A percentile compares a stretch with the other conserved stretches of the same genome.
Evolutionary conservation across 2,888 invertebrate genomes (phyloP).

Genomic region (Priocnemis perturbator): DNA sequence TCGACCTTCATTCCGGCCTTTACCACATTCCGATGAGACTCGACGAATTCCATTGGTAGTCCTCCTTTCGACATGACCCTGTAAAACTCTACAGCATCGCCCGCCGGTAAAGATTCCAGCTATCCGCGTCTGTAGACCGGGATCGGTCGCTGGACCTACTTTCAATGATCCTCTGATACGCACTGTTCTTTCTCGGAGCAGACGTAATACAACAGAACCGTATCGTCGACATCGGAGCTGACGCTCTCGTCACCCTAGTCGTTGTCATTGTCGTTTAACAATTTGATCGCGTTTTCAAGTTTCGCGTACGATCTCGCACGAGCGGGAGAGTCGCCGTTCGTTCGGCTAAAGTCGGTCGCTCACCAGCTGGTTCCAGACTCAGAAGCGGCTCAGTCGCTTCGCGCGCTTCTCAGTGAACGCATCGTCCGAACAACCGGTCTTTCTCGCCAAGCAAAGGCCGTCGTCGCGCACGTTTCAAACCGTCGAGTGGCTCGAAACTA

Average conservation of each 20-base stretch:
- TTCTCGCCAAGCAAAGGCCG: background rate
- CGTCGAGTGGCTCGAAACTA: no score
- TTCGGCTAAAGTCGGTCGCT: conserved; percentile 40
- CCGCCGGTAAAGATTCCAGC: conserved; percentile 8
- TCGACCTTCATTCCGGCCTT: conserved; percentile 71
- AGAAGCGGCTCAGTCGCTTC: conserved; percentile 60
- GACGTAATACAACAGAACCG: no score
- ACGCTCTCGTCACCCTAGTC: no score
- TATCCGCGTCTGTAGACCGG: background rate
- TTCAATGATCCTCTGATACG: no score
- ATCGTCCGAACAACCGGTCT: conserved; percentile 27
- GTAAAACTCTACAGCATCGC: conserved; percentile 40
- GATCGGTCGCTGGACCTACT: no score
- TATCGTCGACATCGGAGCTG: no score
- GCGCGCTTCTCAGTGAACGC: conserved; percentile 60
- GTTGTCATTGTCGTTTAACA: no score
- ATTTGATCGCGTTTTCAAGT: background rate
- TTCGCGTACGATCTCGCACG: conserved; percentile 37
- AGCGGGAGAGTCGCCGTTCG: conserved; percentile 23
- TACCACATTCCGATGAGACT: conserved; percentile 64
- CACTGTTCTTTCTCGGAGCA: no score
- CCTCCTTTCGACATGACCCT: conserved; percentile 57
- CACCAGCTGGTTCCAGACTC: conserved; percentile 50
- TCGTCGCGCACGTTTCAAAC: no score
- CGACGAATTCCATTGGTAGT: conserved; percentile 50